phyloP scores from a whole-genome alignment of 2,797 vertebrate genomes.

The Coregonus ussuriensis region DNA sequence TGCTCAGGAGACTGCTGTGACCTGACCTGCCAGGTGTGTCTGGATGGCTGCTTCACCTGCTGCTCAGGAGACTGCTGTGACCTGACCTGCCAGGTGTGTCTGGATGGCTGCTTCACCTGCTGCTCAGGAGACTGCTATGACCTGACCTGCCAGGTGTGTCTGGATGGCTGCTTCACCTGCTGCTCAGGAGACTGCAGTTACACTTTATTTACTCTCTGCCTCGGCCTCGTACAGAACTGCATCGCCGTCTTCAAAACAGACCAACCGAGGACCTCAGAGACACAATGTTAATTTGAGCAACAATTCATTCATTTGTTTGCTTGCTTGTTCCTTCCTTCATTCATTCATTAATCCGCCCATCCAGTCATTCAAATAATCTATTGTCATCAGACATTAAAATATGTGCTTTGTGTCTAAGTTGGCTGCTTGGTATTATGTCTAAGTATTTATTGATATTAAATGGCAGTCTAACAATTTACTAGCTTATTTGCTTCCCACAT shows the following conservation, averaged over 20 bases:
- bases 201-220: constrained; percentile 66
- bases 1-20: constrained; percentile 74
- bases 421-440: neutral
- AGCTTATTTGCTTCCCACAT: neutral
- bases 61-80: constrained; percentile 74
- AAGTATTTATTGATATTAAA: no score
- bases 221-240: constrained; percentile 51
- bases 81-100: constrained; percentile 72
- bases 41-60: constrained; percentile 58
- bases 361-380: no score
- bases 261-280: constrained; percentile 29
- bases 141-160: constrained; percentile 72
- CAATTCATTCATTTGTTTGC: neutral
- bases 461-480: no score
- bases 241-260: constrained; percentile 32
- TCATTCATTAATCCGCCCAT: no score
- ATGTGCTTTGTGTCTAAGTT: neutral
- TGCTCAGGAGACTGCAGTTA: constrained; percentile 72
- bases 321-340: neutral
- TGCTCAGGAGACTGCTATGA: constrained; percentile 69
- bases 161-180: constrained; percentile 58
- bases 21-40: constrained; percentile 72
- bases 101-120: constrained; percentile 58
- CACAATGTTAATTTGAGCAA: constrained; percentile 39
- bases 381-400: neutral